Conservation (phyloP, 2,113 vertebrate species). For the Struthidea cinerea region DNA sequence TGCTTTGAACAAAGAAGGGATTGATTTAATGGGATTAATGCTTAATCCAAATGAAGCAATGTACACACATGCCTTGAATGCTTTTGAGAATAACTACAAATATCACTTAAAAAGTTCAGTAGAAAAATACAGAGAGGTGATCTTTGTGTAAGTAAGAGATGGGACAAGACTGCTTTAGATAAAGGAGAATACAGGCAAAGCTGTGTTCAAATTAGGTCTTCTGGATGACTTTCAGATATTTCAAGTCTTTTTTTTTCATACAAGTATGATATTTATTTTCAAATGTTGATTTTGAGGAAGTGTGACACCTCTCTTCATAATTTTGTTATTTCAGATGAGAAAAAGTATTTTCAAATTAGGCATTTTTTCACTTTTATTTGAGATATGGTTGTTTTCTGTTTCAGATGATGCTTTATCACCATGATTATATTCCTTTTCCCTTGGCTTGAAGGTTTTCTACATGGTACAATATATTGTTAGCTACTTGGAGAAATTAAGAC, state of each 20-base stretch:
- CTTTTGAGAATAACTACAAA: constrained; percentile 47
- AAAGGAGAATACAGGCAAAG: neutral
- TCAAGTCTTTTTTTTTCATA: neutral
- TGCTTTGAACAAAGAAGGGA: constrained; percentile 57
- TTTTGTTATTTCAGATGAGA: neutral
- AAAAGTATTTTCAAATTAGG: neutral
- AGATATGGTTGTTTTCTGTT: neutral
- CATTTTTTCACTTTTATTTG: neutral
- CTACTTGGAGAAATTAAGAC: neutral
- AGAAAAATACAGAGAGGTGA: neutral
- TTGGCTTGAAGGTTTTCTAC: neutral
- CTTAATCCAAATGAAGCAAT: constrained; percentile 43
- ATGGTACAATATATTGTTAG: neutral
- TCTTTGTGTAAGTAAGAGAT: neutral
- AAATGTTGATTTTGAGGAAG: neutral
- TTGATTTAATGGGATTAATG: constrained; percentile 57
- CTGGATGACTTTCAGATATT: neutral
- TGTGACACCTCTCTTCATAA: neutral
- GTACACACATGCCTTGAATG: constrained; percentile 34
- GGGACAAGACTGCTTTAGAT: neutral
- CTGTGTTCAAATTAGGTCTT: neutral
- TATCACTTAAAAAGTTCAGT: neutral
- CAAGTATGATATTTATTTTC: neutral
- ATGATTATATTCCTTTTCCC: neutral
- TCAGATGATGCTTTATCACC: neutral